Percentiles rank a stretch among this genome's conserved stretches.
phyloP scores from a whole-genome alignment of 2,888 invertebrate species.

The Frankliniella fusca region DNA sequence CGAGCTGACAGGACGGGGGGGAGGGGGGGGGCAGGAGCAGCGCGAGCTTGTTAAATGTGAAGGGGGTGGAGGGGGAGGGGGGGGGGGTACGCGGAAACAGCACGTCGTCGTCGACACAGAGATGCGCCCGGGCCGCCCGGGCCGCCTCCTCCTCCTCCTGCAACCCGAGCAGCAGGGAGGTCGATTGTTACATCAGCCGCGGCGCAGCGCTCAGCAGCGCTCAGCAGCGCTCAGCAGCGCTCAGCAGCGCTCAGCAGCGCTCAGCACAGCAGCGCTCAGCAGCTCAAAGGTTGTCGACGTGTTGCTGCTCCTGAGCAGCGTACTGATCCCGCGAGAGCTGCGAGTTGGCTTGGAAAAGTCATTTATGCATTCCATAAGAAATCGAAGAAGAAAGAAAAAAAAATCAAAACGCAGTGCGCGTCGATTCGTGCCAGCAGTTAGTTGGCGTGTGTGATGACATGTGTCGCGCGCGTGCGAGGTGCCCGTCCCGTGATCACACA shows the following conservation, averaged over 20 bases:
- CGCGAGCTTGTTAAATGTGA: neutral
- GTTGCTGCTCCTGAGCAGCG: too few relatives aligned
- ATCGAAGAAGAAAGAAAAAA: too few relatives aligned
- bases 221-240: neutral
- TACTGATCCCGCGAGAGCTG: too few relatives aligned
- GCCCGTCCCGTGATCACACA: too few relatives aligned
- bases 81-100: neutral
- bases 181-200: slow-evolving; percentile 19
- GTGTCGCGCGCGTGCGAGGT: too few relatives aligned
- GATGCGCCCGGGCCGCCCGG: neutral
- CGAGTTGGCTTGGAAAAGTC: too few relatives aligned
- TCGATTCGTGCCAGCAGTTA: too few relatives aligned
- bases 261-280: neutral
- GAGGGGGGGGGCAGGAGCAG: neutral
- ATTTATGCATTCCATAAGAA: too few relatives aligned
- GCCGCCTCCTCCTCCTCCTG: neutral
- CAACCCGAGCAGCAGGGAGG: neutral
- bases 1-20: neutral
- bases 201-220: neutral
- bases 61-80: neutral
- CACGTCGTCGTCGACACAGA: neutral
- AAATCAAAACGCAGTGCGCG: too few relatives aligned
- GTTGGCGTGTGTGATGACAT: too few relatives aligned
- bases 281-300: neutral
- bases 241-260: neutral